phyloP scores from a whole-genome alignment of 2,888 invertebrate genomes.

The Cryptophagus acutangulus region DNA sequence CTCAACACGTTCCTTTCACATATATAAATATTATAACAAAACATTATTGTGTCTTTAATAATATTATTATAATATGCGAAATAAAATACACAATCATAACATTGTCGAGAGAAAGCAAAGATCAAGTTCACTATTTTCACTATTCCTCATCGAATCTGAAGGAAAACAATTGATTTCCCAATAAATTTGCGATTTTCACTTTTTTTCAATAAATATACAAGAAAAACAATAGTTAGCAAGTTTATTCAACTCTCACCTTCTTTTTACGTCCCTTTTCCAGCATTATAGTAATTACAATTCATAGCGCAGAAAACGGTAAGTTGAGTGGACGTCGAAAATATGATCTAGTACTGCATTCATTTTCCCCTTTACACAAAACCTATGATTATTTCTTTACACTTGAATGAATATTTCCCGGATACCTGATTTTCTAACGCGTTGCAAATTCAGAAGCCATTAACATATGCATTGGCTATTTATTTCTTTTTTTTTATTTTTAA shows the following conservation, averaged over 20 bases:
- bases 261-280: neutral
- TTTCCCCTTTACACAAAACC: constrained; percentile 29
- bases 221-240: too few species aligned
- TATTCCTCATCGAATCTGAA: too few species aligned
- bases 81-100: too few species aligned
- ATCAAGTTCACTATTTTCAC: too few species aligned
- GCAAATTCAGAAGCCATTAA: constrained; percentile 36
- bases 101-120: too few species aligned
- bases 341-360: constrained; percentile 32
- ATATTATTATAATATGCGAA: too few species aligned
- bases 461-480: constrained; percentile 26
- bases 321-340: constrained; percentile 25
- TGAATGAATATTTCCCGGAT: constrained; percentile 42
- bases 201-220: too few species aligned
- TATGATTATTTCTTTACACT: constrained; percentile 38
- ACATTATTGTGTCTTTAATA: too few species aligned
- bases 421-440: constrained; percentile 31
- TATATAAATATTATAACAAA: too few species aligned
- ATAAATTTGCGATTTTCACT: too few species aligned
- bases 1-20: neutral
- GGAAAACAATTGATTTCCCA: too few species aligned
- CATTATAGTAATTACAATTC: constrained; percentile 4
- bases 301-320: constrained; percentile 11
- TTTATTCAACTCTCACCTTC: constrained; percentile 7
- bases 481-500: too few species aligned